A percentile compares a stretch with the other conserved stretches of the same genome.
Evolutionary conservation across 2,113 vertebrate species (phyloP).

Genomic region (Ceratotherium simum): DNA sequence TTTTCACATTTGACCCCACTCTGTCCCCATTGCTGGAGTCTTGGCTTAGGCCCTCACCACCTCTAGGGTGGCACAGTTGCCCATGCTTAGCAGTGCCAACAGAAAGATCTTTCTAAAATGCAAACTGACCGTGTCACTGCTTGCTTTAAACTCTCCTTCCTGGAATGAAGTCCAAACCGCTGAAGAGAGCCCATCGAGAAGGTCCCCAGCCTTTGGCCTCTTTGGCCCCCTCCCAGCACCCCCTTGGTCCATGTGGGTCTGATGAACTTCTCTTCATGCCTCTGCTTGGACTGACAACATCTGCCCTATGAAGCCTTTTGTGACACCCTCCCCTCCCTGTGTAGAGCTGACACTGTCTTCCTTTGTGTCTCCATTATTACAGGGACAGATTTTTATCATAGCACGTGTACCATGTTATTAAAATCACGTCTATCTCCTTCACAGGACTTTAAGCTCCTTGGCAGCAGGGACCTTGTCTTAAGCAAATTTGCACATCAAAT

Average conservation of each 20-base stretch:
- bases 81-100: background rate
- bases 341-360: background rate
- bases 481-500: background rate
- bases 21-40: background rate
- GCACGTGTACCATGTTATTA: background rate
- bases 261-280: background rate
- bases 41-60: background rate
- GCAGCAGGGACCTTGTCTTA: background rate
- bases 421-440: background rate
- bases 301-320: background rate
- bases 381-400: background rate
- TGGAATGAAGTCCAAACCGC: background rate
- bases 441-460: background rate
- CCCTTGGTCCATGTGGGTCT: background rate
- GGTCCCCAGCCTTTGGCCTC: background rate
- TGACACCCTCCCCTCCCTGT: background rate
- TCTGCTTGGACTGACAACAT: background rate
- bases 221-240: fast-evolving
- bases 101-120: background rate
- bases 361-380: background rate
- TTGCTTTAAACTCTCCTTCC: background rate
- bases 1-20: background rate
- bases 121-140: background rate
- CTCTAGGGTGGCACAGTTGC: background rate
- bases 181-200: too few species aligned